Conservation (phyloP, 2,797 vertebrate species). For the Pipistrellus nathusii region DNA sequence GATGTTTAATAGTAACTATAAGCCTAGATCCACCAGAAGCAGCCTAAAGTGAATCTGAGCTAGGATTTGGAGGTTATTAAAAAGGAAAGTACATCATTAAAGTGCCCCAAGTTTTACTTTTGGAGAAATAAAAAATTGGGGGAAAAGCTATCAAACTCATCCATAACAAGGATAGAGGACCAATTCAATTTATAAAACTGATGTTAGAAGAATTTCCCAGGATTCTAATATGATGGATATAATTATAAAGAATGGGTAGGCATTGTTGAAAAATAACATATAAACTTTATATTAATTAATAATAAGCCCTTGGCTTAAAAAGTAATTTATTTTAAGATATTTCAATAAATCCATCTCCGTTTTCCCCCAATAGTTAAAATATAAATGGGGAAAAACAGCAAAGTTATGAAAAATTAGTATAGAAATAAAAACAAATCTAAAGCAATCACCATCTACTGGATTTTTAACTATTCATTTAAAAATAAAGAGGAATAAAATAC, state of each 20-base stretch:
- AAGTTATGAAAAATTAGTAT: constrained; percentile 39
- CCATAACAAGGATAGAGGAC: background rate
- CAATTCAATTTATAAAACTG: constrained; percentile 12
- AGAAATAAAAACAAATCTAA: constrained; percentile 46
- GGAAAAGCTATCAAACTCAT: background rate
- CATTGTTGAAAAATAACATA: constrained; percentile 1
- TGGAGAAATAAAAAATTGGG: background rate
- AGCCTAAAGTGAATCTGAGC: background rate
- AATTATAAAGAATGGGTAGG: background rate
- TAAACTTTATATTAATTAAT: background rate
- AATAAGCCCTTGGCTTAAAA: background rate
- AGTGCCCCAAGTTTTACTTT: constrained; percentile 27
- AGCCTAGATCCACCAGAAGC: constrained; percentile 21
- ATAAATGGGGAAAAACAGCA: background rate
- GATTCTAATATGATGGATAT: background rate
- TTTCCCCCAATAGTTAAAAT: background rate
- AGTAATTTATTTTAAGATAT: background rate
- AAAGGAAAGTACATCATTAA: constrained; percentile 3
- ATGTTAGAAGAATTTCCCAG: background rate
- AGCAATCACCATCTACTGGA: constrained; percentile 20
- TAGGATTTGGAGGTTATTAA: constrained; percentile 5
- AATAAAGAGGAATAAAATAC: constrained; percentile 67
- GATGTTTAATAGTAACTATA: constrained; percentile 33
- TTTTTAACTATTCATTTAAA: constrained; percentile 53
- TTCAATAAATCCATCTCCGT: constrained; percentile 20